Conservation (phyloP, 1,140 invertebrate species). For the Tetraneura akinire region DNA sequence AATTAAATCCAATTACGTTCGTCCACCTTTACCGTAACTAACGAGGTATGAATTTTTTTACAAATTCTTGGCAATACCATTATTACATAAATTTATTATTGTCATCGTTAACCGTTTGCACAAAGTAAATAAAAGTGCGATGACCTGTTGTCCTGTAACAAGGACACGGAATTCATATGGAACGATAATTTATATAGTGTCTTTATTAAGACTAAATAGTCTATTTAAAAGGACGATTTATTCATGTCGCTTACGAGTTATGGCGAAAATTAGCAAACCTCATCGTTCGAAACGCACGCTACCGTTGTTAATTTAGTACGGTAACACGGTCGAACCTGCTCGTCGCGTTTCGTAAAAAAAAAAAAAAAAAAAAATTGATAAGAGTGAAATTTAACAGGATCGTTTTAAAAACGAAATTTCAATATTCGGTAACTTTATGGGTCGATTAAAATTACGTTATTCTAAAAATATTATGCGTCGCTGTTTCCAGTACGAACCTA, state of each 20-base stretch:
- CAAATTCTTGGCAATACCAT: slow-evolving; percentile 1
- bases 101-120: not conserved
- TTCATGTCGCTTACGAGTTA: not conserved
- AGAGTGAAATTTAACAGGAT: too few species aligned
- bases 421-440: too few species aligned
- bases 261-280: not conserved
- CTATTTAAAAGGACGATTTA: slow-evolving; percentile 2
- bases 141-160: not conserved
- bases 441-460: too few species aligned
- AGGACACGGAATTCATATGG: slow-evolving; percentile 3
- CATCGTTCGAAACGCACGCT: too few species aligned
- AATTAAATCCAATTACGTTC: too few species aligned
- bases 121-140: not conserved
- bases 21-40: not conserved
- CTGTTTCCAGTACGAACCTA: not conserved
- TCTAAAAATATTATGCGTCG: not conserved
- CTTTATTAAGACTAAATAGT: not conserved
- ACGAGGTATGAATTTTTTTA: not conserved
- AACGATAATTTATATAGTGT: slow-evolving; percentile 7
- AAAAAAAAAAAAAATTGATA: too few species aligned
- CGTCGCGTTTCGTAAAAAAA: too few species aligned
- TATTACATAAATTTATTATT: too few species aligned
- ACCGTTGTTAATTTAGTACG: too few species aligned
- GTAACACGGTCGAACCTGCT: too few species aligned
- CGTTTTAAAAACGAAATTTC: too few species aligned